Conservation (phyloP, 2,113 vertebrate species). For the Xyliphius kryptos region DNA sequence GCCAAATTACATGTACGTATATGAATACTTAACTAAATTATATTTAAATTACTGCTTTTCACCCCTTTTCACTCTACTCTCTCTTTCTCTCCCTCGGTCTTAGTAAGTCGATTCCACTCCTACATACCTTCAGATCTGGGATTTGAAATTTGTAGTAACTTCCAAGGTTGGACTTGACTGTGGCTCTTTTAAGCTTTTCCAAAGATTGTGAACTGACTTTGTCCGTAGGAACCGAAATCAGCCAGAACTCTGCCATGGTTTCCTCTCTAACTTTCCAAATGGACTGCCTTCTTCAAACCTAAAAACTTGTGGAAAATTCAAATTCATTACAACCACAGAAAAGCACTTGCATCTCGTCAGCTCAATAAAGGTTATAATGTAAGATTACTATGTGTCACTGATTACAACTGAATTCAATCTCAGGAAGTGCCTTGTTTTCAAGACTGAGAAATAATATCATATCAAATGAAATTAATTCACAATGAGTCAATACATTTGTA, state of each 20-base stretch:
- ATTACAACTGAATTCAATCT: too few species aligned
- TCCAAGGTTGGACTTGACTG: constrained; percentile 76
- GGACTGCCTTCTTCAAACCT: constrained; percentile 14
- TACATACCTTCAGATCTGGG: constrained; percentile 86
- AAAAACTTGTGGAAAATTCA: constrained; percentile 24
- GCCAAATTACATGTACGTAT: not conserved
- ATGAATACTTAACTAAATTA: too few species aligned
- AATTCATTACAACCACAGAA: constrained; percentile 8
- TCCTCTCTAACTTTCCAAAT: constrained; percentile 4
- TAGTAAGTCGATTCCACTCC: too few species aligned
- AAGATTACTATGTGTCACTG: too few species aligned
- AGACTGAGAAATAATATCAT: too few species aligned
- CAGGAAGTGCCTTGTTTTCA: too few species aligned
- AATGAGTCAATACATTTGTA: too few species aligned
- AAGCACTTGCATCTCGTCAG: constrained; percentile 2
- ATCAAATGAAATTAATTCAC: too few species aligned
- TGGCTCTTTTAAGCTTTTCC: constrained; percentile 77
- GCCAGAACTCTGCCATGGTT: constrained; percentile 84
- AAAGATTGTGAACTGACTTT: constrained; percentile 76
- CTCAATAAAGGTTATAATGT: too few species aligned
- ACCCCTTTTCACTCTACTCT: too few species aligned
- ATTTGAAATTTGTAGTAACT: constrained; percentile 80
- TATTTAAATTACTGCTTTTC: too few species aligned
- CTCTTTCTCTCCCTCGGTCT: too few species aligned
- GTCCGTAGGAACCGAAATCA: constrained; percentile 88